phyloP scores from a whole-genome alignment of 2,113 vertebrate species.

The Apteryx mantelli region DNA sequence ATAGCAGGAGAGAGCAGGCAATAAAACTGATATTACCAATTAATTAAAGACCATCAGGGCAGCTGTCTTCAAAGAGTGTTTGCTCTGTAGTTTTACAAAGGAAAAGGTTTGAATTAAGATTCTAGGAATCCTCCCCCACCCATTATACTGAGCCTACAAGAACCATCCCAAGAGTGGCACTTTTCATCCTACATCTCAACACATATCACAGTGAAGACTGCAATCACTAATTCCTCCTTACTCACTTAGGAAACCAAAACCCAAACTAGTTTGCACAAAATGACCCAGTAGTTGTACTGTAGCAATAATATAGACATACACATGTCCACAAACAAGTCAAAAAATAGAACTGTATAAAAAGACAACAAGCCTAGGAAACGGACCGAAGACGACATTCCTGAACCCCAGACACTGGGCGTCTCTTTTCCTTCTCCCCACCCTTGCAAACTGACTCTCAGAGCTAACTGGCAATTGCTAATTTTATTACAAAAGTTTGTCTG shows the following conservation, averaged over 20 bases:
- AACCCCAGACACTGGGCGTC: not conserved
- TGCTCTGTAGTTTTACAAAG: not conserved
- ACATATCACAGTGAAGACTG: fast-evolving
- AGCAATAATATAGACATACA: not conserved
- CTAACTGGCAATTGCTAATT: not conserved
- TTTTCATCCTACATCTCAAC: not conserved
- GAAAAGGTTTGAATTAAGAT: not conserved
- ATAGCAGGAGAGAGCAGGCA: not conserved
- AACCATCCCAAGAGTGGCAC: not conserved
- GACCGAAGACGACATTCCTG: not conserved
- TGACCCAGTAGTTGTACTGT: not conserved
- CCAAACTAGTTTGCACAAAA: not conserved
- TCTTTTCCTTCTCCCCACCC: too few relatives aligned
- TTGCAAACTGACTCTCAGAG: not conserved
- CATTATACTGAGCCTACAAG: not conserved
- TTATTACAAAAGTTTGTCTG: not conserved
- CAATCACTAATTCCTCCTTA: not conserved
- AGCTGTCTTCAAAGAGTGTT: not conserved
- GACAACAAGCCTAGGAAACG: fast-evolving
- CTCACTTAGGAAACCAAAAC: not conserved
- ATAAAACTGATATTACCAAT: not conserved
- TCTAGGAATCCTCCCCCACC: not conserved
- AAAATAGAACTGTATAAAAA: not conserved
- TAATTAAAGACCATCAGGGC: not conserved
- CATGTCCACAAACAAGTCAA: not conserved